Evolutionary conservation across 2,797 vertebrate species (phyloP).

Genomic region (Podarcis lilfordi): DNA sequence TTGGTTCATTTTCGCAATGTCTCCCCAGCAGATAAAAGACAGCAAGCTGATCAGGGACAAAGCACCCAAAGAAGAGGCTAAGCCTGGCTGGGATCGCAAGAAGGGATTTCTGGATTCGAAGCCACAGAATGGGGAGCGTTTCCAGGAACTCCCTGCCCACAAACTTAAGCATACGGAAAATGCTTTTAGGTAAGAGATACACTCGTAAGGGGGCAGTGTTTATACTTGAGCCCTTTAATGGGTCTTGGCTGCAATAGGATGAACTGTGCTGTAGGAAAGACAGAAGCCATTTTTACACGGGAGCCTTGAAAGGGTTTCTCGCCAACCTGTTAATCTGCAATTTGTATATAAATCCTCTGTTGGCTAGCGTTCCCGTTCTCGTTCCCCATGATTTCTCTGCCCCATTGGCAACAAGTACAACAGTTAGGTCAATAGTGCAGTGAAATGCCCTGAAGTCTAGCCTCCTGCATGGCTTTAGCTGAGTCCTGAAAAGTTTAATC

Average conservation of each 20-base stretch:
- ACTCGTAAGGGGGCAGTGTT: rapidly evolving
- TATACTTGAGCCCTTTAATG: not conserved
- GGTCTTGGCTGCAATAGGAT: not conserved
- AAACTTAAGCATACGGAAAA: conserved; percentile 91
- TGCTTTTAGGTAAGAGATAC: conserved; percentile 84
- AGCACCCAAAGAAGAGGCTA: conserved; percentile 80
- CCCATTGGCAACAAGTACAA: not conserved
- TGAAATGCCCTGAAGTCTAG: too few species aligned
- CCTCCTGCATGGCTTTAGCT: not conserved
- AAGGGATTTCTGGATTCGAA: conserved; percentile 79
- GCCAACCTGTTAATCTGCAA: not conserved
- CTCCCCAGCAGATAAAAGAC: conserved; percentile 82
- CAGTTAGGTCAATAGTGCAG: not conserved
- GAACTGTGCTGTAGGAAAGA: not conserved
- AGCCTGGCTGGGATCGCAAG: conserved; percentile 79
- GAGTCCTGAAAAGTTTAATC: not conserved
- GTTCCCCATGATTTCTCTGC: not conserved
- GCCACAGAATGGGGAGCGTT: conserved; percentile 89
- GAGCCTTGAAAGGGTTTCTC: not conserved
- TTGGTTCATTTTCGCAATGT: not conserved
- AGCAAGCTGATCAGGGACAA: conserved; percentile 82
- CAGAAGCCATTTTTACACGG: not conserved
- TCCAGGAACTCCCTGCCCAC: conserved; percentile 82
- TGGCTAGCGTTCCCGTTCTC: not conserved
- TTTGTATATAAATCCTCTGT: too few species aligned